Evolutionary conservation across 2,113 vertebrate genomes (phyloP), one percentile per base, ranked within the genome.

Genomic region (Edolisoma coerulescens): DNA sequence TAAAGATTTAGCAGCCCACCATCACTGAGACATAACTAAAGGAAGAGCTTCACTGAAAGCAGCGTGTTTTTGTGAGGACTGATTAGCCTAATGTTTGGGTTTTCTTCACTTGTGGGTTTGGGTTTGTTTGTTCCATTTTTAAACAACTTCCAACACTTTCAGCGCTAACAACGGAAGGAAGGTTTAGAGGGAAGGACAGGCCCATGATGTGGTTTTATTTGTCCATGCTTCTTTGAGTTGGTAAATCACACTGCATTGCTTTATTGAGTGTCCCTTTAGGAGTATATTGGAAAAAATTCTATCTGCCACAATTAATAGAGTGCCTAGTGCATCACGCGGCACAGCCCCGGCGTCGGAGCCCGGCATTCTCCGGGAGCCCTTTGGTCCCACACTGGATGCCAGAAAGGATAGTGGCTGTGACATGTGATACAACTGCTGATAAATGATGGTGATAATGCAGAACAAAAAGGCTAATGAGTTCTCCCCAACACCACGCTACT

Each of bases 301-400:
- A 87, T 96, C 95, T 97, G 92, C 87, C 95, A 97, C 92, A 96
- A 97, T 97, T 95, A 97, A 97, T 96, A 81, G 47, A 94, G 79
- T 7, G 76, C 83, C 90, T 87, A 94, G 86, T 94, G 96, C 84
- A 96, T 96, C 96, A 95, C 14, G 1, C 47, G 0, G 95, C 76
- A 84, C 91, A 96, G 47, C 70, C 70, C 75, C 17, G 7, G 70
- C 11, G 1, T 70, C 1, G n/a, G 63, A 87, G 75, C 56, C 63
- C 87, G 4, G 93, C 92, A 30, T 90, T 91, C 93, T 39, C 84
- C 21, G 12, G 41, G 47, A 95, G 76, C 70, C 68, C 64, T 80
- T 70, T 49, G 81, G 91, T 90, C 92, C 87, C 90, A 76, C 68
- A 57, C 64, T 70, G 84, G 87, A 90, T 88, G 91, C 95, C 95